Conservation (phyloP, 2,113 vertebrate genomes). For the Plecotus auritus region DNA sequence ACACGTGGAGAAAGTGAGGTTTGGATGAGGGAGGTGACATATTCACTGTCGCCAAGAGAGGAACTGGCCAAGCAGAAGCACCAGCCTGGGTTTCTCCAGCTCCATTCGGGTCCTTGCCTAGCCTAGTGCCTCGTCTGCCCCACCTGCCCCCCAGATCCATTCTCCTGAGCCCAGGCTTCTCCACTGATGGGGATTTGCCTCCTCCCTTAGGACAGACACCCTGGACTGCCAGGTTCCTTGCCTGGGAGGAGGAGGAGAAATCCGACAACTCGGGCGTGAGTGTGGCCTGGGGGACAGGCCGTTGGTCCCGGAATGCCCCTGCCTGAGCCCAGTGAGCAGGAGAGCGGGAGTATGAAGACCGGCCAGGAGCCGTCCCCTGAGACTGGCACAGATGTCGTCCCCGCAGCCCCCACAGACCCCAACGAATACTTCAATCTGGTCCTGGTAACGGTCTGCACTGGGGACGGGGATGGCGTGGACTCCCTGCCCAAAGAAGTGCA, state of each 20-base stretch:
- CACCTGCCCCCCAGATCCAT: neutral
- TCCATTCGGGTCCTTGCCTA: neutral
- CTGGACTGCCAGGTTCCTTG: neutral
- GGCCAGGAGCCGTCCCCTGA: neutral
- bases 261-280: neutral
- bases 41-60: neutral
- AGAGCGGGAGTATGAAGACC: neutral
- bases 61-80: neutral
- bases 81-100: neutral
- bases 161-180: neutral
- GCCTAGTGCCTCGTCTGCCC: neutral
- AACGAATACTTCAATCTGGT: conserved; percentile 24
- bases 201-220: neutral
- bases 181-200: neutral
- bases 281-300: neutral
- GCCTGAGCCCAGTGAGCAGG: conserved; percentile 31
- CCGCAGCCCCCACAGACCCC: neutral
- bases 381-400: neutral
- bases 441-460: neutral
- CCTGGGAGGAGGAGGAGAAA: neutral
- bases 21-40: neutral
- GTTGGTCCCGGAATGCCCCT: conserved; percentile 31
- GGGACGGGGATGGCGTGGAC: neutral
- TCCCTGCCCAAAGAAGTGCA: neutral
- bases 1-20: neutral